Evolutionary conservation across 1,140 invertebrate species (phyloP), one percentile per base, ranked within the genome.

Genomic region (Hypothenemus hampei): DNA sequence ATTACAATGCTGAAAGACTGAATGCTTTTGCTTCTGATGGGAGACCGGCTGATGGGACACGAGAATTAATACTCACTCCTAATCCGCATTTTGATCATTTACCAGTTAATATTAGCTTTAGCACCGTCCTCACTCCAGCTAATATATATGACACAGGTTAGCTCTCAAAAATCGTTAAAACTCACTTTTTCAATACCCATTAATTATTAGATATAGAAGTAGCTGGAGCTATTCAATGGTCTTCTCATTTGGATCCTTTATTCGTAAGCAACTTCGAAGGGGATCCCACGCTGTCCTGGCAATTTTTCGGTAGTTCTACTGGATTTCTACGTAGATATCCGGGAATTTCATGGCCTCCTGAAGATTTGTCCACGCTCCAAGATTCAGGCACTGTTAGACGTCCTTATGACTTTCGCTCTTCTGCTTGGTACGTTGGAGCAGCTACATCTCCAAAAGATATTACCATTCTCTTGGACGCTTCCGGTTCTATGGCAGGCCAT

Each of bases 391-490:
- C 78, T 56, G 76, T 79, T 10, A 78, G 86, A 23, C 85, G 89
- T 54, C 80, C 93, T 46, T 89, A 93, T 72, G 92, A 96, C 71
- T 93, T 91, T 66, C 81, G 92, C 3, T 82, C 87, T 11, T 82
- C 88, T 6, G 81, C 87, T 45, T 96, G 92, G 92, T 99, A 98
- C 71, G 87, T 98, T 4, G 85, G 93, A 60, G 94, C 93, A 0
- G 93, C 96, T 1, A 95, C 93, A 0, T 95, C 91, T 50, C 91
- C 96, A 0, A 99, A 98, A 72, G 96, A 99, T 72, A 78, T 99
- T 45, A 78, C 95, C 40, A 95, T 99, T 57, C 75, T 99, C 15
- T 70, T 99, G 7, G 97, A 99, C 67, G 81, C 79, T 16, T 87
- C 88, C 8, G 91, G 91, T 19, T 90, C 93, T 40, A 91, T 95